phyloP scores from a whole-genome alignment of 2,113 vertebrate genomes.

The Oncorhynchus tshawytscha region DNA sequence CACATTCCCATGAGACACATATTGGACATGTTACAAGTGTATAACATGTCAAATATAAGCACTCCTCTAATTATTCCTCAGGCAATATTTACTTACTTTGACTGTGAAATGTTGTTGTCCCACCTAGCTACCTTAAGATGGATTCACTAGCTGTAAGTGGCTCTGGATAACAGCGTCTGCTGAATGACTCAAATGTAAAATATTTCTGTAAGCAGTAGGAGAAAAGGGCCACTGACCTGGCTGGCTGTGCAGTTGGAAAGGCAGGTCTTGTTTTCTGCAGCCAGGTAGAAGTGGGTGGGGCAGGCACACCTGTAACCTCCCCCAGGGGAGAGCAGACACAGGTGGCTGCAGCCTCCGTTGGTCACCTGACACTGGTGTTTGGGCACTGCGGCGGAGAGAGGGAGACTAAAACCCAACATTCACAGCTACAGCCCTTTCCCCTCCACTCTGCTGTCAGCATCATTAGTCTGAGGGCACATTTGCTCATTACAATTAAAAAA shows the following conservation, averaged over 20 bases:
- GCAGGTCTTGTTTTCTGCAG: constrained; percentile 90
- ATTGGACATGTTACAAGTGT: too few relatives aligned
- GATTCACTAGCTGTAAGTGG: too few relatives aligned
- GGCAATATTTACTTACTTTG: too few relatives aligned
- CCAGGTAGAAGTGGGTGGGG: constrained; percentile 98
- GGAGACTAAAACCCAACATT: background rate
- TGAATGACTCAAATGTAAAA: too few relatives aligned
- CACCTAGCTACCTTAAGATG: too few relatives aligned
- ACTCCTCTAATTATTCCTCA: too few relatives aligned
- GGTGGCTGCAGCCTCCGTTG: constrained; percentile 95
- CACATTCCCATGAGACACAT: too few relatives aligned
- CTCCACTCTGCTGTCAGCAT: background rate
- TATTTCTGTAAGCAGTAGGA: background rate
- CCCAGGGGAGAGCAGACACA: constrained; percentile 91
- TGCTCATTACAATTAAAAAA: background rate
- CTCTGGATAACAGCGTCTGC: too few relatives aligned
- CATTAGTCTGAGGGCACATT: background rate
- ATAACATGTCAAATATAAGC: too few relatives aligned
- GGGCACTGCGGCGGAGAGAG: constrained; percentile 76
- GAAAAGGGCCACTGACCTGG: constrained; percentile 78
- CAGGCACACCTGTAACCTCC: constrained; percentile 90
- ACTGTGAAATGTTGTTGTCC: too few relatives aligned
- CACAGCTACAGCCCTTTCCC: background rate
- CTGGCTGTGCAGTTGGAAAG: constrained; percentile 98
- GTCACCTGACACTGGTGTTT: constrained; percentile 90